Evolutionary conservation across 2,797 vertebrate species (phyloP).

Genomic region (Oreonectes daqikongensis): DNA sequence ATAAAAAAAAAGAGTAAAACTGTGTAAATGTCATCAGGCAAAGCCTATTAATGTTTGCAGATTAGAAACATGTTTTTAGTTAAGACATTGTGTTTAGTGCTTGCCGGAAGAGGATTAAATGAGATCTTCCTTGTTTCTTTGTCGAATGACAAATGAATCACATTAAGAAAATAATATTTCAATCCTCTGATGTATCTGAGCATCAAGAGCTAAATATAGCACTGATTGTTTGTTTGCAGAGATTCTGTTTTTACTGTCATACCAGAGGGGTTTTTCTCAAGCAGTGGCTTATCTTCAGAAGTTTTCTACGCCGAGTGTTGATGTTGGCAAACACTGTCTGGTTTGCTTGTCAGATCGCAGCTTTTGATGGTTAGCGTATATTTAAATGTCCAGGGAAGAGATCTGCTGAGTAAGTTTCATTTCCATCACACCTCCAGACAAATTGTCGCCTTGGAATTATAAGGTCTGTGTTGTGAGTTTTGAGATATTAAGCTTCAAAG

Average conservation of each 20-base stretch:
- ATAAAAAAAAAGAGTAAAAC: slow-evolving; percentile 34
- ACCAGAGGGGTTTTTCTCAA: slow-evolving; percentile 1
- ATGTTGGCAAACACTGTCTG: slow-evolving; percentile 13
- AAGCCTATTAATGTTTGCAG: slow-evolving; percentile 36
- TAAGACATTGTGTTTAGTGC: slow-evolving; percentile 42
- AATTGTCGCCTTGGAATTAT: too few relatives aligned
- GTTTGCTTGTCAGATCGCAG: slow-evolving; percentile 29
- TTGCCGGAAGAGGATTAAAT: slow-evolving; percentile 22
- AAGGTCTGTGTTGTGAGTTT: too few relatives aligned
- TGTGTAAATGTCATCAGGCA: slow-evolving; percentile 35
- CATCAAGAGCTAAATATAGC: neutral
- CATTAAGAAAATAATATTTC: slow-evolving; percentile 18
- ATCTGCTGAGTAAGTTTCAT: neutral
- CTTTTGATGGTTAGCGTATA: slow-evolving; percentile 26
- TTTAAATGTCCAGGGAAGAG: slow-evolving; percentile 30
- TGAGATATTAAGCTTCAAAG: too few relatives aligned
- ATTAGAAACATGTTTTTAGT: slow-evolving; percentile 37
- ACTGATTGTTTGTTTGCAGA: neutral
- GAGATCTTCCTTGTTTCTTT: slow-evolving; percentile 16
- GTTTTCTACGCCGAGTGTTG: slow-evolving; percentile 9
- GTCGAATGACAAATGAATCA: slow-evolving; percentile 29
- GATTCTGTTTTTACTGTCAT: slow-evolving; percentile 14
- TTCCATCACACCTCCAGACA: slow-evolving; percentile 18
- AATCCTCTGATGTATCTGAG: slow-evolving; percentile 13
- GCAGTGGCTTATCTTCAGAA: slow-evolving; percentile 11